Conservation (phyloP, 1,140 invertebrate species). For the Harlomillsia oculata region DNA sequence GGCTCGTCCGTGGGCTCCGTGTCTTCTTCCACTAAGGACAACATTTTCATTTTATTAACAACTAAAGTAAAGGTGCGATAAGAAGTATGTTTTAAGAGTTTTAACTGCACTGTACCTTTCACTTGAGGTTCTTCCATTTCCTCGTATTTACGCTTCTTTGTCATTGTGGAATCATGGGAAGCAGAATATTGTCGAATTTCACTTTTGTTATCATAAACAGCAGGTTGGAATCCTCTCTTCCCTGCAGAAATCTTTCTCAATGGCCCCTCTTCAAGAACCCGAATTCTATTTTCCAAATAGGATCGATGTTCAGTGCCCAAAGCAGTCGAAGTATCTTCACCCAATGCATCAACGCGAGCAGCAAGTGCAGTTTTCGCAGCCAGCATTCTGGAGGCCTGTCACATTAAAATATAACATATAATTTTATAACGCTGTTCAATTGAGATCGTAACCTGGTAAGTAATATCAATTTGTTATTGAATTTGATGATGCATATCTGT, state of each 20-base stretch:
- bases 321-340: slow-evolving; percentile 67
- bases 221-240: slow-evolving; percentile 40
- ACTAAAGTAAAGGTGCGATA: no score
- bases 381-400: slow-evolving; percentile 88
- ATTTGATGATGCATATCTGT: no score
- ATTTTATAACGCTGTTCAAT: background rate
- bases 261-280: slow-evolving; percentile 74
- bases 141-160: slow-evolving; percentile 41
- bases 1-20: slow-evolving; percentile 9
- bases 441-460: no score
- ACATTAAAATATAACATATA: slow-evolving; percentile 18
- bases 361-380: slow-evolving; percentile 91
- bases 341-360: slow-evolving; percentile 88
- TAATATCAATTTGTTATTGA: no score
- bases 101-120: no score
- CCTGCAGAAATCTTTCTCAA: slow-evolving; percentile 68
- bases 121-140: slow-evolving; percentile 32
- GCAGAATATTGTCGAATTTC: slow-evolving; percentile 44
- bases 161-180: slow-evolving; percentile 44
- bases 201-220: slow-evolving; percentile 48
- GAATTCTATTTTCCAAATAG: slow-evolving; percentile 68
- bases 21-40: slow-evolving; percentile 7
- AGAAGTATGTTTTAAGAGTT: no score
- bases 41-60: no score
- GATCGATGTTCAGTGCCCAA: slow-evolving; percentile 77